A percentile compares a stretch with the other conserved stretches of the same genome.
Evolutionary conservation across 2,797 vertebrate species (phyloP).

Genomic region (Mastacembelus armatus): DNA sequence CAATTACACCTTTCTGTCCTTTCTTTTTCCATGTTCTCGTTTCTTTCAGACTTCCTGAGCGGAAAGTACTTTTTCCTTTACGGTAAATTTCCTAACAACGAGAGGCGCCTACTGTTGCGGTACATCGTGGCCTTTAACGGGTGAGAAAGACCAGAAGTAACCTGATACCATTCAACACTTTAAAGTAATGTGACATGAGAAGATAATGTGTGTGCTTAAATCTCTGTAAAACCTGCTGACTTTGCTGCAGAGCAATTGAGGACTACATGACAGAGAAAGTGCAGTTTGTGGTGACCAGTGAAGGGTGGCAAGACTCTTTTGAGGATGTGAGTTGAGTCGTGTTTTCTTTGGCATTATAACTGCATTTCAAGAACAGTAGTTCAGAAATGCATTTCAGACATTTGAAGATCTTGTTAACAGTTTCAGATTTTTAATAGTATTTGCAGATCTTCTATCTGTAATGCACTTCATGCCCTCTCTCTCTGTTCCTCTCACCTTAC

Average conservation of each 20-base stretch:
- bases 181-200: neutral
- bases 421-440: too few species aligned
- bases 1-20: neutral
- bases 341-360: neutral
- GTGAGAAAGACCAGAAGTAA: slow-evolving; percentile 66
- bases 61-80: slow-evolving; percentile 92
- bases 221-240: neutral
- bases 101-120: slow-evolving; percentile 86
- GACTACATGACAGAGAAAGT: slow-evolving; percentile 93
- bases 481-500: neutral
- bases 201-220: neutral
- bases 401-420: neutral
- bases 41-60: slow-evolving; percentile 84
- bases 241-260: slow-evolving; percentile 83
- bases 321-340: slow-evolving; percentile 86
- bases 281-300: slow-evolving; percentile 91
- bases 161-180: neutral
- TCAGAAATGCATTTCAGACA: slow-evolving; percentile 1
- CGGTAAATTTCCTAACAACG: slow-evolving; percentile 89
- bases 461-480: neutral
- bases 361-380: neutral
- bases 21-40: slow-evolving; percentile 2
- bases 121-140: slow-evolving; percentile 92
- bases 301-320: slow-evolving; percentile 93
- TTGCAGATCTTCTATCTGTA: too few species aligned